Base-by-base conservation (phyloP, 1,140 invertebrate genomes). In the Acromyrmex heyeri region DNA sequence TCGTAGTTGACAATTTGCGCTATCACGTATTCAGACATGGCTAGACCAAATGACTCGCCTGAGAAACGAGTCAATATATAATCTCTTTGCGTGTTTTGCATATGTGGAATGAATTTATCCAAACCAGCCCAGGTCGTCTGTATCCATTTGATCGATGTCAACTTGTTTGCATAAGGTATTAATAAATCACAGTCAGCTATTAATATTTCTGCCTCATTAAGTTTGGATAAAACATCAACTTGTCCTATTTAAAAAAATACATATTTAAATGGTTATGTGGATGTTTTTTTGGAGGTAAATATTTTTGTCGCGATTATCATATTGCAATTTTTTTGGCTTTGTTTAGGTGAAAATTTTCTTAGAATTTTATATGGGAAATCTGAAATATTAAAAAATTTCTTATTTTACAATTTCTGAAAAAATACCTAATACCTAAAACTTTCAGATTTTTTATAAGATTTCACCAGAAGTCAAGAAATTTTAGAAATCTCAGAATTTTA, bases 11-110 rank as follows among this genome's bases (percentile, higher is more conserved):
- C 94, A 70, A 96, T 96, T 44, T 96, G 93, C n/a, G 95, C 94
- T 53, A 96, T 87, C 3, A 96, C 95, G 91, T 96, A 96, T 91
- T 96, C 96, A 0, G 94, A 95, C 95, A 96, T 96, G n/a, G 95
- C 91, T 50, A 92, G 82, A 16, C 96, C 95, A 90, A 96, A 96
- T 34, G 91, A 86, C 27, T 93, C 91, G n/a, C 94, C 94, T 14
- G 94, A 95, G 79, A 95, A 95, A 85, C 96, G 92, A 30, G 95
- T 95, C 64, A 96, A 89, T 16, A 92, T 48, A 64, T 92, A 95
- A 61, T 88, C 59, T 8, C 88, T 73, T 76, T 90, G 91, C 50
- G 92, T 88, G 53, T 89, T 67, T 64, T 89, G 85, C 27, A 95
- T 87, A 59, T 86, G 38, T 64, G 85, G 86, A n/a, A 91, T 59